Conservation (phyloP, 2,113 vertebrate species). For the Pterophyllum scalare region DNA sequence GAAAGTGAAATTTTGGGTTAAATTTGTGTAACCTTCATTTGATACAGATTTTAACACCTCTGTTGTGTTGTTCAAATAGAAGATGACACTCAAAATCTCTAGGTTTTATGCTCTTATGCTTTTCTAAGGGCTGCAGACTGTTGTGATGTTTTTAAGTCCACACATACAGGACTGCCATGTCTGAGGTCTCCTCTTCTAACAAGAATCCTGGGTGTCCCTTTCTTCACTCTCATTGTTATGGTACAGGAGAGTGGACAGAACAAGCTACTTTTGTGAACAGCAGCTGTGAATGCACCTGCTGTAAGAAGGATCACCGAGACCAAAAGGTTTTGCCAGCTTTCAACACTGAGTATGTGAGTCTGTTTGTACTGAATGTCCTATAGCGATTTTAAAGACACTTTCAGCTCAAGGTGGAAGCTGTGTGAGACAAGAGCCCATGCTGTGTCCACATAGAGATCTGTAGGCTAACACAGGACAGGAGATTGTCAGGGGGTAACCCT, state of each 20-base stretch:
- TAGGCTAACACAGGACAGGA: conserved; percentile 28
- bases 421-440: conserved; percentile 27
- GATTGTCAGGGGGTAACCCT: conserved; percentile 37
- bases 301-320: conserved; percentile 8
- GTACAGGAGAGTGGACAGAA: neutral
- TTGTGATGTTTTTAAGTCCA: neutral
- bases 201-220: neutral
- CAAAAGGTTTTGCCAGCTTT: conserved; percentile 6
- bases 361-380: neutral
- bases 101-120: neutral
- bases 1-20: neutral
- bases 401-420: conserved; percentile 10
- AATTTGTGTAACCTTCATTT: neutral
- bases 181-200: neutral
- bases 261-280: neutral
- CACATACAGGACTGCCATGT: neutral
- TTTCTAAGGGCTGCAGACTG: neutral
- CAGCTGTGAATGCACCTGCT: conserved; percentile 23
- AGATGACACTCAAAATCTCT: neutral
- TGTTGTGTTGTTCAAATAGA: neutral
- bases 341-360: neutral
- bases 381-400: conserved; percentile 23
- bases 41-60: neutral
- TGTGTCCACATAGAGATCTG: conserved; percentile 26
- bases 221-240: neutral